phyloP scores from a whole-genome alignment of 2,888 invertebrate species.

The Noctua pronuba region DNA sequence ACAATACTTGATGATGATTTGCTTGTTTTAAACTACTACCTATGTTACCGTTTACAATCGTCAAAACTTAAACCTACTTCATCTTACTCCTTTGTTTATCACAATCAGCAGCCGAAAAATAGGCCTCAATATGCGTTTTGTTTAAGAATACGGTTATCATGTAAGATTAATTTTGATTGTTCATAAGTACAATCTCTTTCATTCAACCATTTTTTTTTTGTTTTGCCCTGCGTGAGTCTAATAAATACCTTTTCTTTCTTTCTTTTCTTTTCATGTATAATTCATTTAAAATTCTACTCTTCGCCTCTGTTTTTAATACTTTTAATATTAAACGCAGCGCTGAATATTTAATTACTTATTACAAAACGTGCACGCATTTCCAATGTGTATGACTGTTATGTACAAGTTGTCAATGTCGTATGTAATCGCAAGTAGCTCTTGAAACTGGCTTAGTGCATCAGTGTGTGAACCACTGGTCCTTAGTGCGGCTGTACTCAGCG shows the following conservation, averaged over 20 bases:
- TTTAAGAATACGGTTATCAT: background rate
- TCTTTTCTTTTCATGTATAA: background rate
- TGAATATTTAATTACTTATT: conserved; percentile 2
- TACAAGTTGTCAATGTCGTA: background rate
- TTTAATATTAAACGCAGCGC: conserved; percentile 19
- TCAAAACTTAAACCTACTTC: background rate
- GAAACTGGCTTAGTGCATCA: conserved; percentile 14
- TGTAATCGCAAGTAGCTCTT: conserved; percentile 28
- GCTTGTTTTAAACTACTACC: background rate
- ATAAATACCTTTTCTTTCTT: too few species aligned
- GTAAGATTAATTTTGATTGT: background rate
- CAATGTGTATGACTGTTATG: conserved; percentile 4
- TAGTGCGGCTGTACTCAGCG: background rate
- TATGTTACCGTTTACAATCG: background rate
- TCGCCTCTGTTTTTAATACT: background rate
- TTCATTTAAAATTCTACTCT: conserved; percentile 1
- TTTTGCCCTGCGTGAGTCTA: too few species aligned
- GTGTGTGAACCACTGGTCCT: background rate
- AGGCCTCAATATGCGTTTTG: background rate
- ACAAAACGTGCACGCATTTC: conserved; percentile 36
- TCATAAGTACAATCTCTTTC: too few species aligned
- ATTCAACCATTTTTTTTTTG: too few species aligned
- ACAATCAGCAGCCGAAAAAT: background rate
- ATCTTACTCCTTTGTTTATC: background rate
- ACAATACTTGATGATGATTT: background rate